These are phyloP conservation scores for Encarsia formosa DNA, from an alignment of 2,888 invertebrate genomes.

Conservation along the genomic window DNA sequence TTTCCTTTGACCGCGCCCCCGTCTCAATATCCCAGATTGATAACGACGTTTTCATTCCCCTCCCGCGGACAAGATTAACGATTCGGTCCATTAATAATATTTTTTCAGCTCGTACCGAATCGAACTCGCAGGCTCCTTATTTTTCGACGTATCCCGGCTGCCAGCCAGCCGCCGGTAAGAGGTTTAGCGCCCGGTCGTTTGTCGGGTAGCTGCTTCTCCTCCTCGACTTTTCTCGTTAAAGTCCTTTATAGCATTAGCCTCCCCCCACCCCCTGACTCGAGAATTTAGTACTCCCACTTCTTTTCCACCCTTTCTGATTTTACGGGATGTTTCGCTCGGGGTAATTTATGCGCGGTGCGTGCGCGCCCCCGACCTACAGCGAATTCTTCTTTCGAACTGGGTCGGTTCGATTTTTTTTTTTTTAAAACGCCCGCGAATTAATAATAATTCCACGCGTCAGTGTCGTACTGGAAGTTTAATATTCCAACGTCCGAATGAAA, in stretches of 20 bases:
- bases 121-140: neutral
- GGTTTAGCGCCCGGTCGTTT: constrained; percentile 23
- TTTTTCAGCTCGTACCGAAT: constrained; percentile 16
- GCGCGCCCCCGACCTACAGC: neutral
- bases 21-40: too few relatives aligned
- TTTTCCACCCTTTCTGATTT: neutral
- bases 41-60: constrained; percentile 7
- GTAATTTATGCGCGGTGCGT: neutral
- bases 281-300: constrained; percentile 16
- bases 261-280: too few relatives aligned
- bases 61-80: constrained; percentile 31
- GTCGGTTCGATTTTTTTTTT: too few relatives aligned
- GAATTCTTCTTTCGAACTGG: neutral
- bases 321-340: neutral
- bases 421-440: too few relatives aligned
- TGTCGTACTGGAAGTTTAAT: too few relatives aligned
- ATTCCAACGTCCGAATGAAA: too few relatives aligned
- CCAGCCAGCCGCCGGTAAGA: constrained; percentile 21
- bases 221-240: constrained; percentile 26
- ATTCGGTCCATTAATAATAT: constrained; percentile 28
- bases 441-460: too few relatives aligned
- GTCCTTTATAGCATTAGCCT: constrained; percentile 20
- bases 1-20: too few relatives aligned
- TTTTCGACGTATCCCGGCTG: constrained; percentile 21
- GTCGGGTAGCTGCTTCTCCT: constrained; percentile 7